Base-by-base conservation (phyloP, 2,113 vertebrate species). In the Tychaedon coryphoeus region DNA sequence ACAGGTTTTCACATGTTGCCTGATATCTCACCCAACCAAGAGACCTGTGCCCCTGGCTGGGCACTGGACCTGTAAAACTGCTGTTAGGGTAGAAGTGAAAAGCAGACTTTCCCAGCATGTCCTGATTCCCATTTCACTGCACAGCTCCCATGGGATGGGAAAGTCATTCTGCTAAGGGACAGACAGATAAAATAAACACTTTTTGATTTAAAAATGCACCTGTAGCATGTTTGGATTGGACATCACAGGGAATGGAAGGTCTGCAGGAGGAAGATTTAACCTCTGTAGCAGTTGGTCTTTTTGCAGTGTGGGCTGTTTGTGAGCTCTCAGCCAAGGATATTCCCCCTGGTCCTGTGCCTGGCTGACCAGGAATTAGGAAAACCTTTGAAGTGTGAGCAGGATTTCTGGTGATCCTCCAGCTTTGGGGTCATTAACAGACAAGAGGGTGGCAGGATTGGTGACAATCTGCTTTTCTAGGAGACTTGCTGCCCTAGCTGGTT, bases 351-450 rank as follows among this genome's bases (percentile, higher is more conserved):
- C 26, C 14, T 48, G n/a, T 33, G 29, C 79, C 70, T 90, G 70
- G 36, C 53, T 95, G 73, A 50, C 58, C 3, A 0, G 74, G 60
- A 76, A 87, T 75, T 87, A 76, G 84, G 77, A 87, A 95, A 95
- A 79, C 9, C 67, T 84, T 20, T 61, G 67, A 72, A 61, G 51
- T 65, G 33, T 73, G 77, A 69, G 36, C 45, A 47, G 15, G 26
- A 57, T 82, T 94, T 88, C 71, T 88, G 81, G 54, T 70, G 50
- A 73, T 75, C 33, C 61, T 64, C 90, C 61, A 82, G 74, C 61
- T 93, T 38, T 78, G 53, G 66, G 38, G 23, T 89, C 71, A 61
- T 72, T 65, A 88, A 22, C 4, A 19, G 60, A n/a, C 5, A 7
- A 45, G 53, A 75, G 33, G 43, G 18, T 62, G 74, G 48, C 74